A percentile compares a stretch with the other conserved stretches of the same genome.
Conservation (phyloP, 2,888 invertebrate genomes). For the Noctua pronuba region DNA sequence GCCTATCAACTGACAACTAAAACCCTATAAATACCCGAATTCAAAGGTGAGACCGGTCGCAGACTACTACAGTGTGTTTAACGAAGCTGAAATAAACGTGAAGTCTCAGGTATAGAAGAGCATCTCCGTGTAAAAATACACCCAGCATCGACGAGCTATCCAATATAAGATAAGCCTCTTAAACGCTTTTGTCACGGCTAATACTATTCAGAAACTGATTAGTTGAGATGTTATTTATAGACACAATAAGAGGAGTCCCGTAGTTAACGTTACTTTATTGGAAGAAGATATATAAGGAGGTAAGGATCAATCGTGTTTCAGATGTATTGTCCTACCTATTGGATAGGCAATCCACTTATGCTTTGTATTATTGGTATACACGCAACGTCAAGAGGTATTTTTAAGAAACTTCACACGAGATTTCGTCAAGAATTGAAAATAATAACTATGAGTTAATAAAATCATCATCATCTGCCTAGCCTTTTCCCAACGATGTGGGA, state of each 20-base stretch:
- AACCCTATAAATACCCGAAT: background rate
- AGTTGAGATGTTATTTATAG: conserved; percentile 23
- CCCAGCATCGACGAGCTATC: background rate
- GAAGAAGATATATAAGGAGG: background rate
- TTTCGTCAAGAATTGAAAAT: background rate
- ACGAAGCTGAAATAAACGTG: background rate
- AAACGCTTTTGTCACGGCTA: conserved; percentile 18
- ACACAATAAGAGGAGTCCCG: background rate
- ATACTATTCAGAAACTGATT: conserved; percentile 40
- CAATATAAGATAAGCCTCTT: conserved; percentile 26
- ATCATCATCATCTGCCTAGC: background rate
- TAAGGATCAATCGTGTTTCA: conserved; percentile 2
- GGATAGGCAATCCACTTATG: background rate
- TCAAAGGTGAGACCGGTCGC: background rate
- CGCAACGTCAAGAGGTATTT: background rate
- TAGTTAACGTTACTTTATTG: conserved; percentile 25
- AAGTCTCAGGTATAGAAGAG: background rate
- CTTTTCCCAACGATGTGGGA: background rate
- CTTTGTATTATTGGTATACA: background rate
- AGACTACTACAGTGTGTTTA: background rate
- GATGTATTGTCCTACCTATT: background rate
- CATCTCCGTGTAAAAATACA: background rate
- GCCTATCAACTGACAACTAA: background rate
- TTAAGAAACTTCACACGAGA: background rate
- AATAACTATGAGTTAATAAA: background rate